A percentile compares a stretch with the other conserved stretches of the same genome.
Evolutionary conservation across 2,888 invertebrate species (phyloP).

Genomic region (Oxyscelio sp.): DNA sequence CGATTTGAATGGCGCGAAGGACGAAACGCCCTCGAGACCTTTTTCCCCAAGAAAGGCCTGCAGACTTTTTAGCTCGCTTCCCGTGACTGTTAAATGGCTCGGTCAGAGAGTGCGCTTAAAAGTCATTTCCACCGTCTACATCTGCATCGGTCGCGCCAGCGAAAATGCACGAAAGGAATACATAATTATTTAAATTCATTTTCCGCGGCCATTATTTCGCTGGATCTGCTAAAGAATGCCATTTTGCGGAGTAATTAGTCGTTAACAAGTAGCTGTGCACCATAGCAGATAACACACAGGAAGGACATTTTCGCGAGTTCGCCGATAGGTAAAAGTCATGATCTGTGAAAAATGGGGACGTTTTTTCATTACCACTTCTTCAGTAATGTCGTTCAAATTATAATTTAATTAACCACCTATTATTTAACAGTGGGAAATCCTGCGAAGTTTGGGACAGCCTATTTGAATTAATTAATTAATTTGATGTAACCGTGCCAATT

Average conservation of each 20-base stretch:
- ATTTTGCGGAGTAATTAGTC: conserved; percentile 37
- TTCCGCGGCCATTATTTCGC: conserved; percentile 33
- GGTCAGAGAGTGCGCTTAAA: conserved; percentile 80
- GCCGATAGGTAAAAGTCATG: neutral
- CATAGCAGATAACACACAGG: conserved; percentile 34
- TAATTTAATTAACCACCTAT: too few relatives aligned
- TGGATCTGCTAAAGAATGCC: conserved; percentile 25
- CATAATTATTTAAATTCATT: conserved; percentile 59
- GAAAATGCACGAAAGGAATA: neutral
- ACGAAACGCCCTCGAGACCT: too few relatives aligned
- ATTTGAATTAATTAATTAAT: too few relatives aligned
- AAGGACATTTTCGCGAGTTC: neutral
- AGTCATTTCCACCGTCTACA: conserved; percentile 73
- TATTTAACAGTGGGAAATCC: too few relatives aligned
- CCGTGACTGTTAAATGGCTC: conserved; percentile 52
- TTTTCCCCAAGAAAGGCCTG: too few relatives aligned
- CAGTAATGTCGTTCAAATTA: neutral
- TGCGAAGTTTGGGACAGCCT: too few relatives aligned
- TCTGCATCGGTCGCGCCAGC: conserved; percentile 14
- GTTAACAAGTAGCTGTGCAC: conserved; percentile 23
- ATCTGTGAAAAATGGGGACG: neutral
- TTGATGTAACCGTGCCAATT: too few relatives aligned
- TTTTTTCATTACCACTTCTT: conserved; percentile 33
- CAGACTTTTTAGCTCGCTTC: too few relatives aligned
- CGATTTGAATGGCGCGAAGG: too few relatives aligned